Evolutionary conservation across 2,797 vertebrate genomes (phyloP), one percentile per base, ranked within the genome.

Genomic region (Neosilurus hyrtlii): DNA sequence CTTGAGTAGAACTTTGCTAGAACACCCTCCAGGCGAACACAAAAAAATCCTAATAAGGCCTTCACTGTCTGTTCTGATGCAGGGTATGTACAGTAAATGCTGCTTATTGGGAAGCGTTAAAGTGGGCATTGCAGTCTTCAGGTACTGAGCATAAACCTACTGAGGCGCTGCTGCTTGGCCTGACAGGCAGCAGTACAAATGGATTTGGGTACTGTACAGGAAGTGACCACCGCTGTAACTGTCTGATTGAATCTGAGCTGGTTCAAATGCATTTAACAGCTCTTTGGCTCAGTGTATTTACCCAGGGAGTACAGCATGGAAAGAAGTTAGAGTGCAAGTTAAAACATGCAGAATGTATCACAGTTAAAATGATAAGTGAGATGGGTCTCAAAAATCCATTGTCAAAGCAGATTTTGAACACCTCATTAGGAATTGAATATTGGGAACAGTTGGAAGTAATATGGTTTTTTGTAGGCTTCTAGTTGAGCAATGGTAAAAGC

Each of bases 141-240:
- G 26, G n/a, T 52, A 80, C 74, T 68, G 18, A 66, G 62, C 3
- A 57, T 62, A 67, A 24, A 59, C 35, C 61, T 66, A 71, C 51
- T 72, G 26, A 76, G 15, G 62, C 67, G 14, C 35, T 81, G 26
- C 59, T 20, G 65, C 18, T 30, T 62, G 66, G 30, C 37, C 35
- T 1, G 67, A 67, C 18, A n/a, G 37, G 37, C 22, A 74, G 67
- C 73, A 62, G 35, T 65, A 74, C 43, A 82, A 81, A 83, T 74
- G 43, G 70, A 83, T 57, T 43, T 80, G 35, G 62, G 62, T 76
- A 66, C 65, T 72, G 43, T 62, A 81, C 78, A 80, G 80, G 76
- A 84, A 57, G 61, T 84, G 71, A 77, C 75, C 68, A 82, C 51
- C 70, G 63, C 30, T n/a, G 35, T 76, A 80, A 51, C 83, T 14